Evolutionary conservation across 2,888 invertebrate genomes (phyloP).

Genomic region (Anodontia alba): DNA sequence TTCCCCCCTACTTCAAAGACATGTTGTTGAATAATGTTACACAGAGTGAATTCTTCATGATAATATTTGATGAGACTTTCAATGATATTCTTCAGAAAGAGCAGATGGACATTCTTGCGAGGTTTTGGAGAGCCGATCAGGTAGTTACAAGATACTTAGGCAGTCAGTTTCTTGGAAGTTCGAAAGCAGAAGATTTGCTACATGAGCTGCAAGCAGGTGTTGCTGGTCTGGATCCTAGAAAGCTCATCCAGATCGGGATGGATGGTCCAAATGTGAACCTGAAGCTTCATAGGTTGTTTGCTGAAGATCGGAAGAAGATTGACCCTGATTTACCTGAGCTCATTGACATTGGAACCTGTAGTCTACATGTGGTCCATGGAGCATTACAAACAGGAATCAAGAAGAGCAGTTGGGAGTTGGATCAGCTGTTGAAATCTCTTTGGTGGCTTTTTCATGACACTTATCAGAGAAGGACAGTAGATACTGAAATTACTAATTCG

Average conservation of each 20-base stretch:
- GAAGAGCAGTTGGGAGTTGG: slow-evolving; percentile 58
- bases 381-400: slow-evolving; percentile 72
- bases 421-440: slow-evolving; percentile 19
- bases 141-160: slow-evolving; percentile 69
- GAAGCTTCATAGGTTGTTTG: slow-evolving; percentile 24
- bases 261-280: slow-evolving; percentile 43
- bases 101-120: slow-evolving; percentile 74
- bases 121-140: slow-evolving; percentile 65
- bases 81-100: slow-evolving; percentile 48
- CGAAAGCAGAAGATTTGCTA: slow-evolving; percentile 66
- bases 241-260: slow-evolving; percentile 37
- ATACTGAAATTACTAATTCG: slow-evolving; percentile 12
- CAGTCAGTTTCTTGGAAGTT: slow-evolving; percentile 51
- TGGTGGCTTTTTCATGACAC: slow-evolving; percentile 34
- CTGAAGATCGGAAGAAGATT: slow-evolving; percentile 18
- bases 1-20: slow-evolving; percentile 51
- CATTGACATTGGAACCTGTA: slow-evolving; percentile 75
- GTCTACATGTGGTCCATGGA: slow-evolving; percentile 77
- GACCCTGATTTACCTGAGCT: slow-evolving; percentile 36
- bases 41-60: slow-evolving; percentile 27
- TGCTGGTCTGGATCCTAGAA: slow-evolving; percentile 19
- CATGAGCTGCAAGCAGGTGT: slow-evolving; percentile 54
- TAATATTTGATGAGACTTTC: slow-evolving; percentile 63
- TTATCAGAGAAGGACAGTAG: slow-evolving; percentile 22
- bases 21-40: slow-evolving; percentile 3